Base-by-base conservation (phyloP, 2,888 invertebrate species). In the Drosophila kanekoi region DNA sequence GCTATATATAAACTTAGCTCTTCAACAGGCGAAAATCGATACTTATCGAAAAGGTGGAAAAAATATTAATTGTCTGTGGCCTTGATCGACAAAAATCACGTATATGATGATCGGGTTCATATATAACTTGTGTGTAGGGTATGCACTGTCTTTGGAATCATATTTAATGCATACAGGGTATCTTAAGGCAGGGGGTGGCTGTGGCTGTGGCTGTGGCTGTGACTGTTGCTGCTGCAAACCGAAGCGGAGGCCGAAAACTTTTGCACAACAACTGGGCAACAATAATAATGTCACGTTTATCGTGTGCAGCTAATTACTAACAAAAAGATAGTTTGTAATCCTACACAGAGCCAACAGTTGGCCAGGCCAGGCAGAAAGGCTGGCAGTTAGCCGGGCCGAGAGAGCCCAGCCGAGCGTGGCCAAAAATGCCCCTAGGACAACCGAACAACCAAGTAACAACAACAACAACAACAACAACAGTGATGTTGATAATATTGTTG, bases 241-340 rank as follows among this genome's bases (percentile, higher is more conserved):
- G 49, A 61, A 66, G 57, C 49, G 40, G 43, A 52, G 57, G 52
- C 67, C 57, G 41, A 45, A 70, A 87, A 84, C 62, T 72, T 83
- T 81, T 69, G 82, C 84, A 77, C 74, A 81, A 80, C 81, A 76
- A 78, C 78, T 78, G 77, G 70, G 75, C 84, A 83, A 84, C 84
- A 84, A 84, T 84, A 86, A 84, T 86, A 86, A 86, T 89, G 86
- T 86, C 86, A 86, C 86, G 86, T 86, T 87, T 89, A 87, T 87
- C 89, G 86, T 87, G 86, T 87, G 89, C 87, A 89, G 83, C 86
- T 87, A 87, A 87, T 87, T 87, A 87, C 86, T 84, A 89, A 85
- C 85, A 85, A 82, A 85, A 85, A 85, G 85, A 85, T 89, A 87
- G 88, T 85, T 85, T 85, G 88, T 87, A 84, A 84, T 84, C 89